Conservation (phyloP, 2,888 invertebrate genomes). For the Pediacus dermestoides region DNA sequence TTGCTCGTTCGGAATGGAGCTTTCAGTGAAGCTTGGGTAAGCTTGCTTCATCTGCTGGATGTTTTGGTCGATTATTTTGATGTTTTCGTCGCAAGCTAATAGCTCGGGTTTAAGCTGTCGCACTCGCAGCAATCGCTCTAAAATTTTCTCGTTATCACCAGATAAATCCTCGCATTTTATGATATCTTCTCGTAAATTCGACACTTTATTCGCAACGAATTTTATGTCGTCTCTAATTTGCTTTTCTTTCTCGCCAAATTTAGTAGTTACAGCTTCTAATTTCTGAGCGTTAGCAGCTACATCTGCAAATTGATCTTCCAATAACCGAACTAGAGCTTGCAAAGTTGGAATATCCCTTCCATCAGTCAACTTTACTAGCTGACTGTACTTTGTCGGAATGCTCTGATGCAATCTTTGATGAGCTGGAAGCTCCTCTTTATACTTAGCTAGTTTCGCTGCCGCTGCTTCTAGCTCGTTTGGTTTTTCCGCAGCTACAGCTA, state of each 20-base stretch:
- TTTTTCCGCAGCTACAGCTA: slow-evolving; percentile 73
- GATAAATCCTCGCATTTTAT: slow-evolving; percentile 87
- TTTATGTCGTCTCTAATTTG: slow-evolving; percentile 70
- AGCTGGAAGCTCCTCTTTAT: slow-evolving; percentile 79
- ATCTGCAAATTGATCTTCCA: slow-evolving; percentile 73
- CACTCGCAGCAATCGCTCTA: slow-evolving; percentile 73
- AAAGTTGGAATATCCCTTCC: slow-evolving; percentile 68
- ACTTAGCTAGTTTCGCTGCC: slow-evolving; percentile 73
- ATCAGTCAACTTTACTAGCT: slow-evolving; percentile 72
- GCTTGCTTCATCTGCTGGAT: slow-evolving; percentile 68
- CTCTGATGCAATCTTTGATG: slow-evolving; percentile 73
- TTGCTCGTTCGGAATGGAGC: slow-evolving; percentile 76
- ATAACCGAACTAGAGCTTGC: slow-evolving; percentile 60
- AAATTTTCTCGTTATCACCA: slow-evolving; percentile 80
- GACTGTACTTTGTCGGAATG: slow-evolving; percentile 74
- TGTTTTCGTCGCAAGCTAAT: slow-evolving; percentile 62
- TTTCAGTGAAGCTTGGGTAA: slow-evolving; percentile 76
- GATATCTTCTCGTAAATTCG: slow-evolving; percentile 75
- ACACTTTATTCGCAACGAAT: slow-evolving; percentile 64
- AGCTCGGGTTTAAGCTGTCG: slow-evolving; percentile 69
- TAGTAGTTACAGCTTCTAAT: slow-evolving; percentile 68
- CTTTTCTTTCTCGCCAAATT: slow-evolving; percentile 71
- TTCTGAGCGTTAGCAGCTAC: slow-evolving; percentile 70
- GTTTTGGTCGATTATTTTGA: slow-evolving; percentile 65
- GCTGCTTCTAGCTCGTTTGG: slow-evolving; percentile 78